Conservation (phyloP, 1,140 invertebrate genomes). For the Acyrthosiphon pisum region DNA sequence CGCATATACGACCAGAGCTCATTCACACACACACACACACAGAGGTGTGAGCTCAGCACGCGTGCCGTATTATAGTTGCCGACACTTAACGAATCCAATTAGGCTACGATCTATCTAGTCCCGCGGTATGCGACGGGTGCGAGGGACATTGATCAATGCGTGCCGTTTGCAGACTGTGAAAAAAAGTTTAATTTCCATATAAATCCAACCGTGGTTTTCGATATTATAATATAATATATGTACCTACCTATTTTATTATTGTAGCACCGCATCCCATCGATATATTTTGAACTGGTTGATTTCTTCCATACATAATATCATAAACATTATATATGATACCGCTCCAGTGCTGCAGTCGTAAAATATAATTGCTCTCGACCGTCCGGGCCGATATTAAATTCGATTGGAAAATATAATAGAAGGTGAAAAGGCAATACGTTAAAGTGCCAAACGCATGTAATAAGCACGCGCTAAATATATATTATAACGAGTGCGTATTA, state of each 20-base stretch:
- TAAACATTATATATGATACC: not conserved
- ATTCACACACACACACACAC: not conserved
- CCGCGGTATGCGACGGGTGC: not conserved
- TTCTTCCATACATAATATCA: not conserved
- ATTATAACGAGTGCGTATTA: not conserved
- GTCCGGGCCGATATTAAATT: not conserved
- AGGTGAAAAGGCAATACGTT: not conserved
- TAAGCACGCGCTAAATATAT: not conserved
- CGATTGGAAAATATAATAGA: not conserved
- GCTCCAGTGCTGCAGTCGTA: not conserved
- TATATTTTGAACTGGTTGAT: not conserved
- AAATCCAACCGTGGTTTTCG: not conserved
- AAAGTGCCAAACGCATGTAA: not conserved
- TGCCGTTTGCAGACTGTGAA: not conserved
- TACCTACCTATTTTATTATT: not conserved
- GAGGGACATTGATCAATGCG: not conserved
- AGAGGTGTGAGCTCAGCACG: constrained; percentile 10
- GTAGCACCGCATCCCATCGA: not conserved
- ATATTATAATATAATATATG: not conserved
- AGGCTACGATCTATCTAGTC: not conserved
- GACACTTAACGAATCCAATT: constrained; percentile 38
- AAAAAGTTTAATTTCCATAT: not conserved
- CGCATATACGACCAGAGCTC: not conserved
- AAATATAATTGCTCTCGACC: not conserved
- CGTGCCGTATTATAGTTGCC: not conserved